Percentiles rank a stretch among this genome's conserved stretches.
Evolutionary conservation across 2,113 vertebrate species (phyloP).

Genomic region (Salvelinus alpinus): DNA sequence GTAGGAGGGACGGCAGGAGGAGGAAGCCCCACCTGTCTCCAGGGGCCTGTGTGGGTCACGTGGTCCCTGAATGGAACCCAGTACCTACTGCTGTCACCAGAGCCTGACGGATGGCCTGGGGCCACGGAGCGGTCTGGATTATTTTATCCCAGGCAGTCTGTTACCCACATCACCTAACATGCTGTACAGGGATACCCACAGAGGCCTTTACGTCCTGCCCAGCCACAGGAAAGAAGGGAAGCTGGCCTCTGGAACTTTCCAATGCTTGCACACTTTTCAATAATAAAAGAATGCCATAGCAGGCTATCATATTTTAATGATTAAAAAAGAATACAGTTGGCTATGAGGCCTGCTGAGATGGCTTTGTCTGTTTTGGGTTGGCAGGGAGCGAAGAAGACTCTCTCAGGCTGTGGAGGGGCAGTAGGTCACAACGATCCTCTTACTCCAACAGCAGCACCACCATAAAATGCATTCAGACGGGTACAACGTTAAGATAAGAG

Average conservation of each 20-base stretch:
- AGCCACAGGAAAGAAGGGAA: slow-evolving; percentile 29
- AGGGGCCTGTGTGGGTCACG: slow-evolving; percentile 28
- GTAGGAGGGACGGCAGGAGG: slow-evolving; percentile 9
- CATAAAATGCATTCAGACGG: background rate
- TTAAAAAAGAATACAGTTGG: background rate
- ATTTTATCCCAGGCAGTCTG: slow-evolving; percentile 39
- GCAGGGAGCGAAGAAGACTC: background rate
- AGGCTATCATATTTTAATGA: background rate
- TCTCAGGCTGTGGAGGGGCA: background rate
- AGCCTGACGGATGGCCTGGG: slow-evolving; percentile 5
- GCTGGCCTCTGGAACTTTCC: slow-evolving; percentile 28
- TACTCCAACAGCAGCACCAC: background rate
- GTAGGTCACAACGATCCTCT: background rate
- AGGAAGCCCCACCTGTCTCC: background rate
- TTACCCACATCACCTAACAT: slow-evolving; percentile 34
- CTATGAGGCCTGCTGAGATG: background rate
- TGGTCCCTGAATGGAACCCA: slow-evolving; percentile 29
- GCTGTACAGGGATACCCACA: slow-evolving; percentile 21
- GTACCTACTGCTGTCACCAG: background rate
- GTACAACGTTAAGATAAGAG: background rate
- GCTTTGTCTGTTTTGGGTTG: background rate
- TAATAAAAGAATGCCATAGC: slow-evolving; percentile 49
- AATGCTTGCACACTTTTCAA: slow-evolving; percentile 48
- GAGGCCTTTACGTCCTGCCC: slow-evolving; percentile 43
- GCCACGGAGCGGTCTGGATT: slow-evolving; percentile 5